phyloP scores from a whole-genome alignment of 2,797 vertebrate genomes.

The Telmatherina bonti region DNA sequence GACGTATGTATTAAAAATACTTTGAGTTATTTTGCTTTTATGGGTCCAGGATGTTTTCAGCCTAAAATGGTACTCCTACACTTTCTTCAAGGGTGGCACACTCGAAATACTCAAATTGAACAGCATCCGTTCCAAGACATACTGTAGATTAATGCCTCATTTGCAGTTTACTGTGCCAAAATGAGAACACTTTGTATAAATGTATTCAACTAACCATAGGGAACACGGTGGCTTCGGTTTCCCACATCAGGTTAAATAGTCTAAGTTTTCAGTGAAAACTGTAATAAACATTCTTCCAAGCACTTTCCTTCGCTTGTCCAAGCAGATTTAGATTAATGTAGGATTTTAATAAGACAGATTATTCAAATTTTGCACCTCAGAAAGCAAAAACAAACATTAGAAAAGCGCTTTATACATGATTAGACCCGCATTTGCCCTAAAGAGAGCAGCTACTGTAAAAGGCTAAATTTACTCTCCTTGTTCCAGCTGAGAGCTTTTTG shows the following conservation, averaged over 20 bases:
- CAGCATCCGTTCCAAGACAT: not conserved
- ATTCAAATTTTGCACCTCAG: slow-evolving; percentile 52
- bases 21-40: not conserved
- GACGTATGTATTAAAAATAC: not conserved
- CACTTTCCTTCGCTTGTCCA: slow-evolving; percentile 53
- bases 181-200: slow-evolving; percentile 20
- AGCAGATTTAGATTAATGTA: slow-evolving; percentile 45
- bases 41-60: not conserved
- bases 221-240: slow-evolving; percentile 54
- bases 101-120: not conserved
- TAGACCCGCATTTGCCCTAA: slow-evolving; percentile 59
- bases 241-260: slow-evolving; percentile 51
- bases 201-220: slow-evolving; percentile 19
- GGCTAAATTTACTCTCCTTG: slow-evolving; percentile 72
- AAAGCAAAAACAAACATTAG: slow-evolving; percentile 60
- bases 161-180: slow-evolving; percentile 23
- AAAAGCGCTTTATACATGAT: slow-evolving; percentile 61
- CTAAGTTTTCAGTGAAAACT: slow-evolving; percentile 54
- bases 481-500: slow-evolving; percentile 63
- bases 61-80: not conserved
- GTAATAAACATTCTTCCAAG: slow-evolving; percentile 49
- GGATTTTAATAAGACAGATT: slow-evolving; percentile 46
- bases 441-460: slow-evolving; percentile 63
- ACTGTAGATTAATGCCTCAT: slow-evolving; percentile 10
- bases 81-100: not conserved